Evolutionary conservation across 2,113 vertebrate genomes (phyloP).

Genomic region (Nannospalax galili): DNA sequence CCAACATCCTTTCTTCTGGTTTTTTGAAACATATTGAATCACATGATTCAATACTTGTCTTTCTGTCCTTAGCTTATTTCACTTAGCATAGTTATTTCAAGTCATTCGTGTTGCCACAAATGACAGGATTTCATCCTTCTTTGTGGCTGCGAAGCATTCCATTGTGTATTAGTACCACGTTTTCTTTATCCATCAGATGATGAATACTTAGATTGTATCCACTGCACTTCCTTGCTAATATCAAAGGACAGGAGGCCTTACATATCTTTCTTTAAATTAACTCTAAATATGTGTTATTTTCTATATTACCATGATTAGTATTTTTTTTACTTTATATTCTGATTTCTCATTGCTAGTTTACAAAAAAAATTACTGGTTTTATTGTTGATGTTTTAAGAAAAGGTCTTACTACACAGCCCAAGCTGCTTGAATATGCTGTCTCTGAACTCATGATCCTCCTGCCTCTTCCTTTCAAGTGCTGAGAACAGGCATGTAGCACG

Average conservation of each 20-base stretch:
- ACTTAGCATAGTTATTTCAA: too few species aligned
- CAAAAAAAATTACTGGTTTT: neutral
- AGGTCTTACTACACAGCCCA: neutral
- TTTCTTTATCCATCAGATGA: neutral
- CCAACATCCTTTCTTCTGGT: neutral
- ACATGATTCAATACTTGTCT: too few species aligned
- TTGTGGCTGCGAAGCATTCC: neutral
- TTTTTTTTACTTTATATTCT: constrained; percentile 56
- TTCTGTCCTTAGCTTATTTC: too few species aligned
- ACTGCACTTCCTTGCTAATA: neutral
- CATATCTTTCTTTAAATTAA: constrained; percentile 39
- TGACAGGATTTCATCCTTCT: neutral
- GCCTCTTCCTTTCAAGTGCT: neutral
- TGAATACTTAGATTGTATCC: neutral
- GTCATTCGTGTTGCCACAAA: too few species aligned
- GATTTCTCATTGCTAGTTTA: neutral
- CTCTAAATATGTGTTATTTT: neutral
- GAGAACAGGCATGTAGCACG: neutral
- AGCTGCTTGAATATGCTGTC: neutral
- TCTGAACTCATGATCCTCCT: neutral
- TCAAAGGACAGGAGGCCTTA: neutral
- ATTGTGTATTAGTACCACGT: neutral
- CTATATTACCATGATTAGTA: neutral
- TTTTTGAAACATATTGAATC: neutral
- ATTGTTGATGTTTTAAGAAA: neutral